A percentile compares a stretch with the other conserved stretches of the same genome.
Evolutionary conservation across 2,113 vertebrate genomes (phyloP).

Genomic region (Pyxicephalus adspersus): DNA sequence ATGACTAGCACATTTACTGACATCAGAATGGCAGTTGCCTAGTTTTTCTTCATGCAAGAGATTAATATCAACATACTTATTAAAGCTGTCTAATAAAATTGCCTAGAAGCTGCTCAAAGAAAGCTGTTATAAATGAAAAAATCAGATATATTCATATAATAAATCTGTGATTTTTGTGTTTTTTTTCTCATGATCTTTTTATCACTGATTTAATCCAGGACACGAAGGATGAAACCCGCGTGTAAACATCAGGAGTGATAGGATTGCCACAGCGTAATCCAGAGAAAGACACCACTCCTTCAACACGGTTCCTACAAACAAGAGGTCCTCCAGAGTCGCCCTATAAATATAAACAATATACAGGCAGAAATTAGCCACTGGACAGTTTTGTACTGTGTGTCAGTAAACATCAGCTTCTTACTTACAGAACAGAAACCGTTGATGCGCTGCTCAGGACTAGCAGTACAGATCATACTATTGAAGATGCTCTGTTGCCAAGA

Average conservation of each 20-base stretch:
- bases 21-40: no score
- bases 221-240: constrained; percentile 69
- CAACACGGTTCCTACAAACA: constrained; percentile 63
- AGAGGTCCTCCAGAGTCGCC: constrained; percentile 73
- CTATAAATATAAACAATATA: constrained; percentile 55
- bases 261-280: constrained; percentile 69
- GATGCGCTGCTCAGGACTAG: constrained; percentile 47
- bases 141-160: no score
- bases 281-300: constrained; percentile 70
- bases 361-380: not conserved
- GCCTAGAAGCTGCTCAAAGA: no score
- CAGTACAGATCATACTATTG: constrained; percentile 63
- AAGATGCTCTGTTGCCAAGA: constrained; percentile 65
- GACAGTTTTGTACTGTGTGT: no score
- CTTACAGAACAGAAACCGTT: constrained; percentile 69
- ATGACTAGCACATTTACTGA: no score
- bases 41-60: no score
- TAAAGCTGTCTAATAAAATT: no score
- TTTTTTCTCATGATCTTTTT: not conserved
- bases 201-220: constrained; percentile 63
- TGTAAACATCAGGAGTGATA: constrained; percentile 69
- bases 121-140: no score
- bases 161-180: not conserved
- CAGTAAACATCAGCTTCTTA: not conserved
- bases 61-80: no score